Base-by-base conservation (phyloP, 2,113 vertebrate species). In the Craseonycteris thonglongyai region DNA sequence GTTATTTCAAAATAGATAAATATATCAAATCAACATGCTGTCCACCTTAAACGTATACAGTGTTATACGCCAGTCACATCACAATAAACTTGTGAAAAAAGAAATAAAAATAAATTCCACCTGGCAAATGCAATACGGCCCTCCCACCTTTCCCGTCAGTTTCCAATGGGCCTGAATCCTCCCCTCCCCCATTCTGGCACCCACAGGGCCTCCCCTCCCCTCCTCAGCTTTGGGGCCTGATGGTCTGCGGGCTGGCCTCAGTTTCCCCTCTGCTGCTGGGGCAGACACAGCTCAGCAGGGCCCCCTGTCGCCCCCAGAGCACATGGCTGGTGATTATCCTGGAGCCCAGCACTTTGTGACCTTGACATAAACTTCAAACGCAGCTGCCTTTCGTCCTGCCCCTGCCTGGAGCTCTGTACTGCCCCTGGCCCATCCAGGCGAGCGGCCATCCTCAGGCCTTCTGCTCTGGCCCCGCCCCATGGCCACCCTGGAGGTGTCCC, bases 291-390 rank as follows among this genome's bases (percentile, higher is more conserved):
- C 59, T 89, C 69, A n/a, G 59, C 78, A 5, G 8, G 22, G 38
- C 19, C 15, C 40, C 24, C 38, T 59, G 71, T 26, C 51, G 19
- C 72, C 15, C 19, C 28, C 51, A 40, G n/a, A 71, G 15, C 30
- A 0, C 1, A 13, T 38, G 51, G n/a, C 61, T 2, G 3, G 24
- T 0, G 14, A 11, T 56, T 35, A 56, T 30, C 49, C 30, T 47
- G 24, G 40, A 47, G 47, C 59, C 72, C 30, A 45, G 7, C 13
- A 38, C 40, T 63, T 45, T 66, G 38, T 56, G 58, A 68, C 47
- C 65, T 85, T 51, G 49, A 51, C 49, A 51, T 51, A 51, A 51
- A 51, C 49, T 51, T 82, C 33, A 49, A 33, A 47, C 3, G n/a
- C 0, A 3, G 45, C n/a, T 22, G 18, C 66, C 49, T 88, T 65